Evolutionary conservation across 1,140 invertebrate species (phyloP).

Genomic region (Drosophila ercepeae): DNA sequence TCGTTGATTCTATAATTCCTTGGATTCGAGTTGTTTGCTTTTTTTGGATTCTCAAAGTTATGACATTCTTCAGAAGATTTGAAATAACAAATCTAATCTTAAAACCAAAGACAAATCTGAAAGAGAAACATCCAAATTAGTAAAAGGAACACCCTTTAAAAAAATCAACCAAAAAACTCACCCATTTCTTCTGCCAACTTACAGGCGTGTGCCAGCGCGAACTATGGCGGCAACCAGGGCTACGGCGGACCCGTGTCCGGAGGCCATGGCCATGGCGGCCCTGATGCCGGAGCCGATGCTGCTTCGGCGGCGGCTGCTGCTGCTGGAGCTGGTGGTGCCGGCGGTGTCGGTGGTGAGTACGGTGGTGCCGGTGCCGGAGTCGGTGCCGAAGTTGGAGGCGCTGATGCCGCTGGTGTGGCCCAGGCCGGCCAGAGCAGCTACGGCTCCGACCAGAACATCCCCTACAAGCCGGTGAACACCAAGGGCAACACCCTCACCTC

Average conservation of each 20-base stretch:
- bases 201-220: constrained; percentile 71
- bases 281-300: constrained; percentile 43
- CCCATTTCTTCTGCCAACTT: constrained; percentile 6
- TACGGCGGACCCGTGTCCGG: constrained; percentile 55
- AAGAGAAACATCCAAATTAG: background rate
- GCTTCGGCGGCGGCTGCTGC: constrained; percentile 46
- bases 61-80: too few relatives aligned
- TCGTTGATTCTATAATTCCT: background rate
- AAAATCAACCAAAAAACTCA: background rate
- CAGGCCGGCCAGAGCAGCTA: constrained; percentile 65
- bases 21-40: too few relatives aligned
- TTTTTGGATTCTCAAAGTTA: too few relatives aligned
- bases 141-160: background rate
- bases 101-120: background rate
- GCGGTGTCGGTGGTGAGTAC: constrained; percentile 39
- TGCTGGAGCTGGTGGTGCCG: constrained; percentile 39
- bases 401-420: constrained; percentile 57
- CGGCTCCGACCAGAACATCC: constrained; percentile 71
- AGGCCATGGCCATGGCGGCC: constrained; percentile 29
- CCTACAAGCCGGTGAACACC: constrained; percentile 75
- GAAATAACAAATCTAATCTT: too few relatives aligned
- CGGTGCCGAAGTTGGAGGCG: constrained; percentile 28
- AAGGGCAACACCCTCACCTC: constrained; percentile 78
- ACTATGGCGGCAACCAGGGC: constrained; percentile 47
- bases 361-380: constrained; percentile 25